Conservation (phyloP, 2,888 invertebrate genomes). For the Orthosia gracilis region DNA sequence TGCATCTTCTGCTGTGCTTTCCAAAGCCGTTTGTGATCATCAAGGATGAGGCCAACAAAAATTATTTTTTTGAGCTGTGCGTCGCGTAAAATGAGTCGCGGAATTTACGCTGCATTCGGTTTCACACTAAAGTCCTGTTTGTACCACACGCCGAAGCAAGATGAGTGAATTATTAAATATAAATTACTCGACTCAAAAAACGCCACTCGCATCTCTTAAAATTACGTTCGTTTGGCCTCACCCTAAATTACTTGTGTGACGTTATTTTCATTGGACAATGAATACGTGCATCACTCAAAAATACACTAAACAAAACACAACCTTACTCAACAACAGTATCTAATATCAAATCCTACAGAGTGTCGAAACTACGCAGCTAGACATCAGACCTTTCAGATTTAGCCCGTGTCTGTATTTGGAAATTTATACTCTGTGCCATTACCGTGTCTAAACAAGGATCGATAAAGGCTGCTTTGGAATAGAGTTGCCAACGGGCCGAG, state of each 20-base stretch:
- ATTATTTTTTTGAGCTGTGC: no score
- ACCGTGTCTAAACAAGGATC: constrained; percentile 48
- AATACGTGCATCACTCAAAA: neutral
- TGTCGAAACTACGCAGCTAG: constrained; percentile 11
- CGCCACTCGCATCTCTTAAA: no score
- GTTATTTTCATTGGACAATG: neutral
- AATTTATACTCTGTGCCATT: constrained; percentile 57
- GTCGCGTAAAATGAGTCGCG: no score
- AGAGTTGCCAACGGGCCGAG: neutral
- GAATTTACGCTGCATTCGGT: no score
- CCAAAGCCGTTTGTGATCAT: no score
- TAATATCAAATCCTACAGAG: constrained; percentile 22
- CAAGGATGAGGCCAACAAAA: no score
- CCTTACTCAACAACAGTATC: constrained; percentile 31
- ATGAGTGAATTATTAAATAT: no score
- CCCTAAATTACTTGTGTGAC: neutral
- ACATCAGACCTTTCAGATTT: constrained; percentile 43
- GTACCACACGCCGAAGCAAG: no score
- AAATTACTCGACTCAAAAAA: no score
- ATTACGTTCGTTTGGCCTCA: no score
- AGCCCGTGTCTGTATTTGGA: constrained; percentile 60
- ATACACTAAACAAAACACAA: neutral
- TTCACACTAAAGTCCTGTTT: no score
- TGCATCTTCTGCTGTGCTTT: neutral
- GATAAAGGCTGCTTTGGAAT: constrained; percentile 55